These are phyloP conservation scores for Mugil cephalus DNA, from an alignment of 2,113 vertebrate genomes.

Conservation along the genomic window DNA sequence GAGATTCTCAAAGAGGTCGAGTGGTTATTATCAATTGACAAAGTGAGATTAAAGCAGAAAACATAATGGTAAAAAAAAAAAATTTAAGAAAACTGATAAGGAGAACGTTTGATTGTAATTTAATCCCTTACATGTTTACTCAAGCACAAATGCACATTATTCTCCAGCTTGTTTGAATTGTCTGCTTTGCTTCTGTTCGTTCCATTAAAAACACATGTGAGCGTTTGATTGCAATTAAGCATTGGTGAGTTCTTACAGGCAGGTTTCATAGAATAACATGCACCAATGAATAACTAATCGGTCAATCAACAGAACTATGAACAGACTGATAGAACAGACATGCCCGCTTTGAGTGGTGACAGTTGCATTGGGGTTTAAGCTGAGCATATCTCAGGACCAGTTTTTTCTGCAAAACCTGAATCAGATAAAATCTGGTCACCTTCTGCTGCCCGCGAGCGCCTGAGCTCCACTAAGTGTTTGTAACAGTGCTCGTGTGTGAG, in stretches of 20 bases:
- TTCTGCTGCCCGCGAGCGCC: background rate
- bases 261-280: background rate
- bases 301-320: background rate
- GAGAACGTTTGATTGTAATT: background rate
- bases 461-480: background rate
- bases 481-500: background rate
- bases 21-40: no score
- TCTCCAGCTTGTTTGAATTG: no score
- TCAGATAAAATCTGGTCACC: slow-evolving; percentile 23
- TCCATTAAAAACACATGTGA: no score
- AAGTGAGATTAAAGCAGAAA: no score
- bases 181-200: no score
- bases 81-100: background rate
- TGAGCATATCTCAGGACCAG: background rate
- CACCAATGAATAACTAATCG: background rate
- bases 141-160: background rate
- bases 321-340: background rate
- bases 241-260: background rate
- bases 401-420: slow-evolving; percentile 11
- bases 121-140: background rate
- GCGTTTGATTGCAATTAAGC: no score
- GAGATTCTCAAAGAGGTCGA: no score
- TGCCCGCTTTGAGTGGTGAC: background rate
- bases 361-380: background rate
- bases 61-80: no score